Evolutionary conservation across 2,888 invertebrate species (phyloP), one percentile per base, ranked within the genome.

Genomic region (Caradrina clavipalpis): DNA sequence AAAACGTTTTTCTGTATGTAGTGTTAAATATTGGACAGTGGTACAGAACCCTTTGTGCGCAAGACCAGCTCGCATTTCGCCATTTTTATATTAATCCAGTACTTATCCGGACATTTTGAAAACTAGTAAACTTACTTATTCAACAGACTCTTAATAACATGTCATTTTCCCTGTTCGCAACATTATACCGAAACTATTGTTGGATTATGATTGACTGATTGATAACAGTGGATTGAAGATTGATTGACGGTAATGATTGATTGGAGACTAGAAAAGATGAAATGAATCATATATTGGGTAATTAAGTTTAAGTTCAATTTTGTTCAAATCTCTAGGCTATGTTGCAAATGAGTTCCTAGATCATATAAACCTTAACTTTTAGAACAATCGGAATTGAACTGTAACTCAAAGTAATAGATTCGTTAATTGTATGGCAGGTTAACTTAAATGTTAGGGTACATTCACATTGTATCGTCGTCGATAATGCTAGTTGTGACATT

Each of bases 181-280:
- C 17, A 54, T 54, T 22, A 26, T 69, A 69, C 39, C 47, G 51
- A 60, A 47, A 69, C 39, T 56, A 60, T 61, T 13, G 47, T 57
- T 45, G 42, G 35, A 31, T 57, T 26, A 50, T 45, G 19, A 26
- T 51, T 51, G 21, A 26, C 26, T 59, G 49, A 75, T 22, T 31
- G 71, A 22, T 42, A 49, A 19, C 22, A 47, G 19, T 50, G 22
- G 15, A 51, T 17, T n/a, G 13, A 17, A 8, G 22, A 45, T 51
- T 47, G 19, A 21, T 47, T 22, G 31, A 66, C 7, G 13, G n/a
- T 47, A 59, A 45, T 22, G 8, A 22, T 57, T 39, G n/a, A 47
- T 67, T 49, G 22, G 50, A 55, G 21, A 42, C 21, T 31, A 54
- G n/a, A 31, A 19, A 22, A 15, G 11, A 22, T 45, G n/a, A 45